Evolutionary conservation across 2,113 vertebrate species (phyloP), one percentile per base, ranked within the genome.

Genomic region (Galbula dea): DNA sequence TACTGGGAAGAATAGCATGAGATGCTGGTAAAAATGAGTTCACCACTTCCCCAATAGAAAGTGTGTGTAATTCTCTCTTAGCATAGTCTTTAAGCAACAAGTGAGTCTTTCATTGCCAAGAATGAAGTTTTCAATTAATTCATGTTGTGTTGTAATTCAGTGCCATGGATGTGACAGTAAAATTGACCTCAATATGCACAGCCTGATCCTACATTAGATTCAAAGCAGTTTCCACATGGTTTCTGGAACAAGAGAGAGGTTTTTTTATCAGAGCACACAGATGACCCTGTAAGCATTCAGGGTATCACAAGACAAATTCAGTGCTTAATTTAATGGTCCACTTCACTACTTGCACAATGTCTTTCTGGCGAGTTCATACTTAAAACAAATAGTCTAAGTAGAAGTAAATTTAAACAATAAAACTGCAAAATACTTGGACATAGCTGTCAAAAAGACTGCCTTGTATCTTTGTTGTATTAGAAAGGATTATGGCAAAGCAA

Each of bases 41-140:
- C 16, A 61, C 15, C 15, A 10, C 34, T 81, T 66, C 62, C 59
- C 30, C 61, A 68, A n/a, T 3, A 63, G 24, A 36, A 32, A 10
- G 11, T 18, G 24, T 23, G 15, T 84, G 51, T 23, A 74, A 51
- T 52, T 65, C 34, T 67, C 26, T 86, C 83, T 72, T 45, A 81
- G 68, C 26, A 59, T 4, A 66, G 55, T 52, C 55, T 30, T 95
- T 77, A 91, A 85, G 68, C n/a, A 94, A 81, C 41, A 89, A 90
- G 62, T 66, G 46, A 88, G 36, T 51, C 66, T 93, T 83, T 88
- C 76, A 74, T 39, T 77, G 68, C n/a, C 39, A 88, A 88, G 55
- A 91, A 90, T 54, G 57, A 86, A 89, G 34, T 82, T 90, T 92
- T 81, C 77, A 82, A 62, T 75, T 68, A 86, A 75, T 87, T 90